These are phyloP conservation scores for Sinocyclocheilus anshuiensis DNA, from an alignment of 2,113 vertebrate species.

Conservation along the genomic window DNA sequence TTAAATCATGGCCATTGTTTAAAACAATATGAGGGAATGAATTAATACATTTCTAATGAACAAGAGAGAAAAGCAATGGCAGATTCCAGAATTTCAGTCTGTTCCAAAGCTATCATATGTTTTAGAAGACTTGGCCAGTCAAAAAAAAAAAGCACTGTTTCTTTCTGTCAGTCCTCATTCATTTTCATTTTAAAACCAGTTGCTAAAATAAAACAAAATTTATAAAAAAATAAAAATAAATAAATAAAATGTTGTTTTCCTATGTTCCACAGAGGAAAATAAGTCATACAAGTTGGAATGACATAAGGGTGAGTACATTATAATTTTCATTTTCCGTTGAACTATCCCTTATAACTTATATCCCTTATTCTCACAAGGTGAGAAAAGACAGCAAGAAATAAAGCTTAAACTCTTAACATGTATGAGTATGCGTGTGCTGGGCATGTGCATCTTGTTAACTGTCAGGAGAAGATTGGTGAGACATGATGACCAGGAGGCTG, in stretches of 20 bases:
- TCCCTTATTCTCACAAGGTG: too few relatives aligned
- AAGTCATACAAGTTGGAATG: neutral
- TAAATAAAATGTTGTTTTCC: neutral
- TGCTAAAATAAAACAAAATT: neutral
- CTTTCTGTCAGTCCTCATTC: neutral
- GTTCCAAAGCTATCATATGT: neutral
- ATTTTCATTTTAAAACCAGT: neutral
- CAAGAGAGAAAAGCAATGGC: neutral
- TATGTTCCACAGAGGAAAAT: neutral
- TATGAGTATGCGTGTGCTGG: slow-evolving; percentile 9
- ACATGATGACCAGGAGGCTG: slow-evolving; percentile 61
- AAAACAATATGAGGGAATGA: neutral
- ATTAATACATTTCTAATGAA: neutral
- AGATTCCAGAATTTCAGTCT: neutral
- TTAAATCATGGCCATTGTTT: neutral
- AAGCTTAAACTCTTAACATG: slow-evolving; percentile 16
- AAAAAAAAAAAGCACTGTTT: neutral
- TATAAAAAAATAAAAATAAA: neutral
- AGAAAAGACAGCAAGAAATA: neutral
- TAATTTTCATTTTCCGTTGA: neutral
- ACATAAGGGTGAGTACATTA: neutral
- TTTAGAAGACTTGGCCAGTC: neutral
- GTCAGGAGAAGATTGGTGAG: slow-evolving; percentile 59
- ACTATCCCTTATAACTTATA: neutral
- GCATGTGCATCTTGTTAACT: slow-evolving; percentile 33